These are phyloP conservation scores for Amyelois transitella DNA, from an alignment of 1,140 invertebrate genomes.

Conservation along the genomic window DNA sequence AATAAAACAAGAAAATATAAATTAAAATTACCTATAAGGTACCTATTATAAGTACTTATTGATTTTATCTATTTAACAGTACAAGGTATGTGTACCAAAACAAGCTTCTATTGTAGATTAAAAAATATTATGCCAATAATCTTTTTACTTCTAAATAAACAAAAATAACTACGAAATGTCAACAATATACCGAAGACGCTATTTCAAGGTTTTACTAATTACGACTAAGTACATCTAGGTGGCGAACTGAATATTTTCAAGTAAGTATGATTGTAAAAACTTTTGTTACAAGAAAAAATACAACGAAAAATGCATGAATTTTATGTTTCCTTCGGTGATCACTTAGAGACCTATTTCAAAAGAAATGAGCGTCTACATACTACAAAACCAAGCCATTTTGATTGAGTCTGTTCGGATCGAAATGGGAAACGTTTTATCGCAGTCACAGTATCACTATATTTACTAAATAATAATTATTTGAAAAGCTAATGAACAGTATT, in stretches of 20 bases:
- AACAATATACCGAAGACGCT: conserved; percentile 24
- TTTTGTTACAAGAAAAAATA: neutral
- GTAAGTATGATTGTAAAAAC: no score
- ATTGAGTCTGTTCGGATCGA: conserved; percentile 39
- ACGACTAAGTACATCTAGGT: neutral
- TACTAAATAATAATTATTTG: neutral
- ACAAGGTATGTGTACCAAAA: no score
- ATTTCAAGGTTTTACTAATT: neutral
- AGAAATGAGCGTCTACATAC: neutral
- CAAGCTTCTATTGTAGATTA: no score
- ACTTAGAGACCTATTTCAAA: neutral
- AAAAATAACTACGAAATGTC: conserved; percentile 32
- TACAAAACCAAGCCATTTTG: conserved; percentile 37
- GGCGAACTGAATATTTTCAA: neutral
- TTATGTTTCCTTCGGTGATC: neutral
- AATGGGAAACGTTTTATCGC: neutral
- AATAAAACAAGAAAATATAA: conserved; percentile 9
- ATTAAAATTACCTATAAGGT: no score
- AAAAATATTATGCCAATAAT: neutral
- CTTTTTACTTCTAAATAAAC: neutral
- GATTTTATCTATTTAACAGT: no score
- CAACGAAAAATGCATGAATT: neutral
- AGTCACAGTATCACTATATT: neutral
- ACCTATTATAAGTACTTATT: no score
- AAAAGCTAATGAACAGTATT: neutral